phyloP scores from a whole-genome alignment of 1,140 invertebrate species.

The Aphelinus atriplicis region DNA sequence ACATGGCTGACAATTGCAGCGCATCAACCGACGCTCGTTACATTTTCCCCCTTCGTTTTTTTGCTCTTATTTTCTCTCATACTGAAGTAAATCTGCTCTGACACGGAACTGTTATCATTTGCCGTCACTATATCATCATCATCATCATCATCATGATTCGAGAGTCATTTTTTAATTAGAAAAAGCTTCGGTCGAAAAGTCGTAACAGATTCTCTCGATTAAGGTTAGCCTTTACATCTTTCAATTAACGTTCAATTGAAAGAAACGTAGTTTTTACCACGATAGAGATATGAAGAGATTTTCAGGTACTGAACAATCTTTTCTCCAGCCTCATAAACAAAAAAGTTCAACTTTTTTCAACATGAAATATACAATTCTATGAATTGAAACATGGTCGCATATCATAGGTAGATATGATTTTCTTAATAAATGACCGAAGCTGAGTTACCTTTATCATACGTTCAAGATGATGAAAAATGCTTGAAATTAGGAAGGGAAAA shows the following conservation, averaged over 20 bases:
- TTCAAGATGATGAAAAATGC: constrained; percentile 21
- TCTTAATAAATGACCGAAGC: constrained; percentile 18
- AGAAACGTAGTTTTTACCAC: constrained; percentile 10
- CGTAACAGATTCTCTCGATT: constrained; percentile 21
- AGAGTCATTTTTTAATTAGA: constrained; percentile 26
- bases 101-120: background rate
- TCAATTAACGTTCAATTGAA: constrained; percentile 11
- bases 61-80: background rate
- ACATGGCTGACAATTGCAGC: constrained; percentile 43
- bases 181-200: constrained; percentile 30
- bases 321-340: constrained; percentile 5
- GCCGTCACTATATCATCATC: constrained; percentile 9
- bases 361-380: background rate
- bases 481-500: background rate
- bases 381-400: background rate
- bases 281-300: constrained; percentile 28
- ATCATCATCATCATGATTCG: constrained; percentile 5
- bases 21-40: constrained; percentile 13
- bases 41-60: constrained; percentile 12
- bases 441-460: background rate
- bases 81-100: background rate
- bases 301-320: constrained; percentile 36
- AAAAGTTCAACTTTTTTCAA: constrained; percentile 16
- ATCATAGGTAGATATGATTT: background rate
- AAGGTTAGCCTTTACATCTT: background rate